Base-by-base conservation (phyloP, 1,140 invertebrate species). In the Araneus ventricosus region DNA sequence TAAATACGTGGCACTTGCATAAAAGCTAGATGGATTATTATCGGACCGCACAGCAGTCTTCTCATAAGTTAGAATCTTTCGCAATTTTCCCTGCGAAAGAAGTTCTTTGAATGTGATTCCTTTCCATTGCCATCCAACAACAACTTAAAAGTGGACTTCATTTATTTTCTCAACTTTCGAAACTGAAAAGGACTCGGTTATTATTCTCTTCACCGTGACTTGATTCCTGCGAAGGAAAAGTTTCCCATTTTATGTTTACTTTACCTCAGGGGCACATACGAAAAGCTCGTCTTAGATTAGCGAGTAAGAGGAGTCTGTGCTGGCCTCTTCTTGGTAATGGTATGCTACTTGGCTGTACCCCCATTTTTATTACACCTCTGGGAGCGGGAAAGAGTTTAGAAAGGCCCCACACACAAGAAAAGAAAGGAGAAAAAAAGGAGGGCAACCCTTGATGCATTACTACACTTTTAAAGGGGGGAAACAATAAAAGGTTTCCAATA, bases 21-120 rank as follows among this genome's bases (percentile, higher is more conserved):
- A 87, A 87, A 87, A 61, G 85, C 85, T 61, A 61, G 85, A 87
- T 87, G 85, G 85, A 87, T 87, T 87, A 87, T 45, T n/a, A 22
- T 45, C n/a, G 41, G 82, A 57, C 79, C 41, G 7, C 27, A 39
- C 85, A 24, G 22, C 80, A 24, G 45, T 52, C 45, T 52, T 52
- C 45, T 52, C 45, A 52, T 52, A 52, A 52, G 45, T 52, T 24
- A 27, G 84, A 61, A 87, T 52, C 45, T 30, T 34, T 57, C 52
- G 57, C 85, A 63, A 61, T 63, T 39, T 87, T 87, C 85, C 45
- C 17, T 39, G 57, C 1, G 30, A 14, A 39, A 75, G 45, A 75
- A 34, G 4, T 34, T 37, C 34, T 75, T 10, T 6, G 34, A 75
- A 75, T 75, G 34, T 14, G 70, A 75, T 75, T 75, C 70, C 59